Conservation (phyloP, 2,888 invertebrate species). For the Tenthredo amoena region DNA sequence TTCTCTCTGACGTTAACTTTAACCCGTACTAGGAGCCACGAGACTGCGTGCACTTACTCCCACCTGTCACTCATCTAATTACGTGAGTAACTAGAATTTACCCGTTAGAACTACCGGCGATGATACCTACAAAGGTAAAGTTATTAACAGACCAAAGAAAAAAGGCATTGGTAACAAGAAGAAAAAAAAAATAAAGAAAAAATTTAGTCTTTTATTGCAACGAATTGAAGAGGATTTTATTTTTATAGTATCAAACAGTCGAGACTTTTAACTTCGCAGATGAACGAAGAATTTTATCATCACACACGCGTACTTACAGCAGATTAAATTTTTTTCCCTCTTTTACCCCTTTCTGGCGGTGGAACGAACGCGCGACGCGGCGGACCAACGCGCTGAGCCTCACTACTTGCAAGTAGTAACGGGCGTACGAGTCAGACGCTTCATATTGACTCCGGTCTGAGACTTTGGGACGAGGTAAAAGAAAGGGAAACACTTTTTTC, state of each 20-base stretch:
- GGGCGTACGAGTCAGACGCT: conserved; percentile 11
- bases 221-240: neutral
- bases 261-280: neutral
- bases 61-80: conserved; percentile 5
- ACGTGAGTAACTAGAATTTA: neutral
- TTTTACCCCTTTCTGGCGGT: neutral
- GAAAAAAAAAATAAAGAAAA: neutral
- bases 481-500: neutral
- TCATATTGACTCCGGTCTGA: neutral
- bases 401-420: conserved; percentile 31
- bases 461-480: neutral
- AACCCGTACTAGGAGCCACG: neutral
- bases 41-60: neutral
- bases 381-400: neutral
- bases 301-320: neutral
- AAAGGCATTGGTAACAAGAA: neutral
- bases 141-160: neutral
- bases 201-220: neutral
- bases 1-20: conserved; percentile 22
- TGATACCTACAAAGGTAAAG: neutral
- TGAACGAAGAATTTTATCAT: neutral
- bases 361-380: neutral
- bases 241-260: neutral
- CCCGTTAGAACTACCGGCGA: neutral
- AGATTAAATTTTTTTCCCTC: neutral